Evolutionary conservation across 2,888 invertebrate genomes (phyloP), one percentile per base, ranked within the genome.

Genomic region (Epistrophe eligans): DNA sequence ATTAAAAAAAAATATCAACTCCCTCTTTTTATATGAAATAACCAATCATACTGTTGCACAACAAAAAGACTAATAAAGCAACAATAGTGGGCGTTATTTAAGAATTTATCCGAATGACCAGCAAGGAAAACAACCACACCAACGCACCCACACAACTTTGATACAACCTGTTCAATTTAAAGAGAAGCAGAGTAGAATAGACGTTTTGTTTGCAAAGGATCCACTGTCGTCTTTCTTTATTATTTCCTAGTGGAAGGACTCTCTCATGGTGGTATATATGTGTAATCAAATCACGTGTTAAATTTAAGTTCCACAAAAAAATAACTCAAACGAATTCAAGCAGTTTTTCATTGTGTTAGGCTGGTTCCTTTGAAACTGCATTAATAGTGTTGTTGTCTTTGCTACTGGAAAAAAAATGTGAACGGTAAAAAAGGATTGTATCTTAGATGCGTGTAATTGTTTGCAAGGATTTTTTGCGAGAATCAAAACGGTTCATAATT

Each of bases 81-180:
- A 17, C 13, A 73, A 17, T 67, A 48, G 79, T 76, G 84, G 84
- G 84, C 84, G 84, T 84, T 72, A n/a, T 52, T 64, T 28, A 40
- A 64, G 45, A 76, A 66, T 64, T 52, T 71, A 52, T 67, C 48
- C n/a, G 40, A 77, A 72, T 43, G 52, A 48, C 48, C 32, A 9
- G 5, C 15, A 45, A 52, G n/a, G 52, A 73, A 60, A 58, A 62
- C 2, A 57, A 43, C 62, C 45, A 57, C 48, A 57, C 9, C 35
- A 1, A 10, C 28, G 13, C 60, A 45, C 48, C 72, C 74, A 70
- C 84, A 64, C 67, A 66, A 71, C 13, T 40, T 8, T 32, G 52
- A 38, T 17, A 19, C 35, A 32, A 55, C 48, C 48, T 48, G 48
- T 48, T 66, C 48, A 32, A 19, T 48, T 66, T 35, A 32, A 19